A percentile compares a stretch with the other conserved stretches of the same genome.
Evolutionary conservation across 2,888 invertebrate species (phyloP).

Genomic region (Tetragonisca angustula): DNA sequence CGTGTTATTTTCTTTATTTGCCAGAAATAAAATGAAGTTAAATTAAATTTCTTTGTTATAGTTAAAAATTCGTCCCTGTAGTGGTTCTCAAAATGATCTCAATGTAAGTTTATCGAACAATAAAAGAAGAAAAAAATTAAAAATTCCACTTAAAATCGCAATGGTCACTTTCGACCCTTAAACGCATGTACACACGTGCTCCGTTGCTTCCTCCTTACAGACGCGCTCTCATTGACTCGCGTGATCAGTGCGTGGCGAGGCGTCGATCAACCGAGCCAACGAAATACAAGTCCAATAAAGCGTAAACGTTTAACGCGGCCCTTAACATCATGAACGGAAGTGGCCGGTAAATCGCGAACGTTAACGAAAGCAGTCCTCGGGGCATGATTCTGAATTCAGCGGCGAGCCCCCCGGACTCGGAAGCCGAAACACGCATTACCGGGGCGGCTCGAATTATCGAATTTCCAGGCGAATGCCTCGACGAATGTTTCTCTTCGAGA

Average conservation of each 20-base stretch:
- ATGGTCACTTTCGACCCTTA: no score
- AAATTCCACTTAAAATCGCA: neutral
- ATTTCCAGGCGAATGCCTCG: conserved; percentile 16
- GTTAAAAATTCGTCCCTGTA: no score
- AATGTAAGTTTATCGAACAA: no score
- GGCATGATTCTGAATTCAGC: conserved; percentile 9
- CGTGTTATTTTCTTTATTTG: no score
- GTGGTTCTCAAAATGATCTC: no score
- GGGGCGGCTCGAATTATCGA: conserved; percentile 28
- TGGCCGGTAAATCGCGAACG: conserved; percentile 2
- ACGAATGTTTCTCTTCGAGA: conserved; percentile 10
- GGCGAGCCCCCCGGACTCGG: neutral
- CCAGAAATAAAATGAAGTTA: no score
- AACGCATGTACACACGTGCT: no score
- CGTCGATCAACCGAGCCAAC: neutral
- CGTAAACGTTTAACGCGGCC: neutral
- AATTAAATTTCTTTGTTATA: no score
- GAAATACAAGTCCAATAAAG: neutral
- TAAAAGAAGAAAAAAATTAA: neutral
- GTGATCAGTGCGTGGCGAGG: neutral
- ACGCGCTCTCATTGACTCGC: neutral
- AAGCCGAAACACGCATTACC: neutral
- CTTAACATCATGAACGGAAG: conserved; percentile 1
- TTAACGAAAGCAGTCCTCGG: conserved; percentile 9
- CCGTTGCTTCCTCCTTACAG: neutral